Evolutionary conservation across 2,888 invertebrate species (phyloP).

Genomic region (Epirrhoe tristata): DNA sequence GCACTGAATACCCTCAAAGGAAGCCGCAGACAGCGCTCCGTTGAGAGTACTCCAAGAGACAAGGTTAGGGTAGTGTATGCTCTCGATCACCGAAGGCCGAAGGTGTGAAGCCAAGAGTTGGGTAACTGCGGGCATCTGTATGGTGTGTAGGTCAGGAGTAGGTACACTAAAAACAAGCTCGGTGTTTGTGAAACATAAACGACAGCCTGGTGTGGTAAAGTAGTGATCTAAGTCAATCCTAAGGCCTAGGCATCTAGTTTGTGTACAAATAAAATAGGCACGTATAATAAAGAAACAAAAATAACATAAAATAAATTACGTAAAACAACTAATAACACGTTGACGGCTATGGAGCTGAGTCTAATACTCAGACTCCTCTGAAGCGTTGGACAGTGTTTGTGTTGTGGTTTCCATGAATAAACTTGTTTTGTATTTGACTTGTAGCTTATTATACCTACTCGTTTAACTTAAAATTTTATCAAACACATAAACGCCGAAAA

Average conservation of each 20-base stretch:
- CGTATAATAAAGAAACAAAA: slow-evolving; percentile 71
- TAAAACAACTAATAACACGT: slow-evolving; percentile 82
- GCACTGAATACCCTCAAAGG: slow-evolving; percentile 76
- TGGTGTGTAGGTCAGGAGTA: slow-evolving; percentile 84
- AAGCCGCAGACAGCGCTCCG: slow-evolving; percentile 51
- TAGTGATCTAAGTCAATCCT: slow-evolving; percentile 83
- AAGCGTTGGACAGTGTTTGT: slow-evolving; percentile 80
- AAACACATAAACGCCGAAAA: slow-evolving; percentile 51
- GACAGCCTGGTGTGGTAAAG: slow-evolving; percentile 84
- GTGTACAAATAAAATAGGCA: slow-evolving; percentile 83
- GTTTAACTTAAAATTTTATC: slow-evolving; percentile 45
- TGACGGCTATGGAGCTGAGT: slow-evolving; percentile 81
- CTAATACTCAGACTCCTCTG: slow-evolving; percentile 80
- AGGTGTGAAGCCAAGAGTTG: slow-evolving; percentile 85
- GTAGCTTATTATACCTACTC: slow-evolving; percentile 49
- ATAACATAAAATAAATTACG: slow-evolving; percentile 65
- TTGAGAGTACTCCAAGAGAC: slow-evolving; percentile 73
- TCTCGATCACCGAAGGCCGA: slow-evolving; percentile 76
- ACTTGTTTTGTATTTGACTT: slow-evolving; percentile 48
- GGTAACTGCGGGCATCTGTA: slow-evolving; percentile 86
- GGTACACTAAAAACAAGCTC: slow-evolving; percentile 84
- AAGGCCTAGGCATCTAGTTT: slow-evolving; percentile 84
- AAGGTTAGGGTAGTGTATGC: slow-evolving; percentile 75
- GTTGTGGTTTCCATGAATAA: slow-evolving; percentile 65
- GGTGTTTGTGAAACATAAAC: slow-evolving; percentile 84